Percentiles rank a stretch among this genome's conserved stretches.
These are phyloP conservation scores for Machaerirhynchus nigripectus DNA, from an alignment of 2,113 vertebrate genomes.

Conservation along the genomic window DNA sequence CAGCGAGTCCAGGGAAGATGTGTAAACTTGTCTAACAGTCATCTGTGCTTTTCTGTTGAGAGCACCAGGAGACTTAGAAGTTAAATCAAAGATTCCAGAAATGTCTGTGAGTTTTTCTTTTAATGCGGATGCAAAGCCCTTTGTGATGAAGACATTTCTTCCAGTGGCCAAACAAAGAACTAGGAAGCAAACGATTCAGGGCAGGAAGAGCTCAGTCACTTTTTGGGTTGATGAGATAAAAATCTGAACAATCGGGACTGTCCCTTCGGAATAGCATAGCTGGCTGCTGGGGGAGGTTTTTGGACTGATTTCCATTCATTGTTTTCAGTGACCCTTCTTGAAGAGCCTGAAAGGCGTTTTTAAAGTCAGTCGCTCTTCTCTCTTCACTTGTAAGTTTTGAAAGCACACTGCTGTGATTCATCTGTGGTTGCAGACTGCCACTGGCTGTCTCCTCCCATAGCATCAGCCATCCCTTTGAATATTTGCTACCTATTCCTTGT, in stretches of 20 bases:
- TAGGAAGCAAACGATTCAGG: slow-evolving; percentile 18
- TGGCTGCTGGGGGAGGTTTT: neutral
- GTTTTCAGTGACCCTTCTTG: slow-evolving; percentile 26
- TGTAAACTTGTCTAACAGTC: neutral
- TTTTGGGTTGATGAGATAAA: slow-evolving; percentile 37
- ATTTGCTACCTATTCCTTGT: slow-evolving; percentile 12
- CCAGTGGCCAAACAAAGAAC: slow-evolving; percentile 12
- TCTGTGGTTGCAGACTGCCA: slow-evolving; percentile 11
- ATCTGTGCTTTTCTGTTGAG: neutral
- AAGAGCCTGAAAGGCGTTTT: slow-evolving; percentile 4
- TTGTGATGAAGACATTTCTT: slow-evolving; percentile 35
- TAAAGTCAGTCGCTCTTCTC: neutral
- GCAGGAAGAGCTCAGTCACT: slow-evolving; percentile 39
- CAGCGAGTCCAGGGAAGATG: neutral
- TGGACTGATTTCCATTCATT: slow-evolving; percentile 53
- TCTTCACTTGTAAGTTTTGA: slow-evolving; percentile 31
- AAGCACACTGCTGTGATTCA: slow-evolving; percentile 1
- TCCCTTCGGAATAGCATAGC: neutral
- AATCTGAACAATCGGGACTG: slow-evolving; percentile 12
- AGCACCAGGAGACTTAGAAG: neutral
- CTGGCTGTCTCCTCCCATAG: slow-evolving; percentile 10
- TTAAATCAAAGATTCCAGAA: neutral
- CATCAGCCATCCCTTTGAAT: neutral
- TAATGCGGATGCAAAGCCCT: neutral
- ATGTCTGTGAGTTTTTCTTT: neutral